These are phyloP conservation scores for Lagocephalus sceleratus DNA, from an alignment of 2,797 vertebrate species.

Conservation along the genomic window DNA sequence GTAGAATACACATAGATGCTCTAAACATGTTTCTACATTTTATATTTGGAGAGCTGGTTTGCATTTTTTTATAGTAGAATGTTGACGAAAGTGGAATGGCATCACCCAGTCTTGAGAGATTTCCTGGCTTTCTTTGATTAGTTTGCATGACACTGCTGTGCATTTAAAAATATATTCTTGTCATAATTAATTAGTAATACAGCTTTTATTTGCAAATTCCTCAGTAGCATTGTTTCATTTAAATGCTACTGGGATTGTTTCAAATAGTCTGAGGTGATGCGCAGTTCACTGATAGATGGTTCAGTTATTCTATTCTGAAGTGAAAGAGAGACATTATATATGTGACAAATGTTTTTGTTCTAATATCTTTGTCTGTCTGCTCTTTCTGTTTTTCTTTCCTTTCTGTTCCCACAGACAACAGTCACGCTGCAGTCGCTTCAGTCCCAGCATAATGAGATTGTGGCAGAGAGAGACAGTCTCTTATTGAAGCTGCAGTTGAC, in stretches of 20 bases:
- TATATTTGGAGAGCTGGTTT: too few species aligned
- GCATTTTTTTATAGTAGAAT: too few species aligned
- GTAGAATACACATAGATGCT: neutral
- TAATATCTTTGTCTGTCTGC: conserved; percentile 20
- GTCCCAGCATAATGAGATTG: conserved; percentile 79
- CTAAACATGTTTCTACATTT: too few species aligned
- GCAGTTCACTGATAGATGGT: neutral
- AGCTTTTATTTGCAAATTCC: too few species aligned
- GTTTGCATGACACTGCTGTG: too few species aligned
- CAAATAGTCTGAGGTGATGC: neutral
- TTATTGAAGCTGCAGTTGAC: conserved; percentile 83
- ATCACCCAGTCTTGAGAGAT: too few species aligned
- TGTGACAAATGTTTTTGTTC: neutral
- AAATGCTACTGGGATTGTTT: neutral
- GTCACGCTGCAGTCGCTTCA: conserved; percentile 83
- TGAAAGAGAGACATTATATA: too few species aligned
- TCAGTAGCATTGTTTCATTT: neutral
- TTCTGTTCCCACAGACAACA: conserved; percentile 76
- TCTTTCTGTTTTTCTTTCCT: conserved; percentile 1
- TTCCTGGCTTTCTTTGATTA: too few species aligned
- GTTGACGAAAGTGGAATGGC: too few species aligned
- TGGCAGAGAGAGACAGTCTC: conserved; percentile 86
- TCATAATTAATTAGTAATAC: too few species aligned
- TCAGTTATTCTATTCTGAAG: too few species aligned
- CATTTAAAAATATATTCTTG: too few species aligned